Evolutionary conservation across 1,140 invertebrate genomes (phyloP).

Genomic region (Radopholus similis): DNA sequence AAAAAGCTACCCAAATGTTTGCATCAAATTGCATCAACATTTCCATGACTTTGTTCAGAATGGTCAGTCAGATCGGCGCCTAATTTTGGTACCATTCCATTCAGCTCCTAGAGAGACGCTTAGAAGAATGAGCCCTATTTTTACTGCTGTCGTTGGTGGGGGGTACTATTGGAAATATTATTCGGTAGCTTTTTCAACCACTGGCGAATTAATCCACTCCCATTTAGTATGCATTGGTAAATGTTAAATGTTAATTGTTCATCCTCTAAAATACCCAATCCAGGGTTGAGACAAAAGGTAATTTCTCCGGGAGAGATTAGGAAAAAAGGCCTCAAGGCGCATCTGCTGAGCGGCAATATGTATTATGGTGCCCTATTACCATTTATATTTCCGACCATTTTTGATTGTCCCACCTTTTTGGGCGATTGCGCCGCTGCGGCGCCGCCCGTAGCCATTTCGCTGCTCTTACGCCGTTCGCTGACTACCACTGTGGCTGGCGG

Average conservation of each 20-base stretch:
- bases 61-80: not conserved
- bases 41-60: not conserved
- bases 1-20: not conserved
- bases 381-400: too few species aligned
- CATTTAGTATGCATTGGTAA: too few species aligned
- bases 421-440: not conserved
- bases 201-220: too few species aligned
- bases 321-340: not conserved
- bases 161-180: too few species aligned
- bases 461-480: not conserved
- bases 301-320: not conserved
- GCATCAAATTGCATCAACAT: not conserved
- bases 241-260: not conserved
- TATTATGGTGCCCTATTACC: too few species aligned
- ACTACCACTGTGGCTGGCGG: not conserved
- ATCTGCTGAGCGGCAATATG: not conserved
- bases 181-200: too few species aligned
- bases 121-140: too few species aligned
- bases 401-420: too few species aligned
- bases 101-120: not conserved
- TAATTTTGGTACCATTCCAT: not conserved
- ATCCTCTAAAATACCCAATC: not conserved
- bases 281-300: not conserved
- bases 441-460: not conserved
- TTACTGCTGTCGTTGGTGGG: too few species aligned